A percentile compares a stretch with the other conserved stretches of the same genome.
phyloP scores from a whole-genome alignment of 1,140 invertebrate species.

The Cydia amplana region DNA sequence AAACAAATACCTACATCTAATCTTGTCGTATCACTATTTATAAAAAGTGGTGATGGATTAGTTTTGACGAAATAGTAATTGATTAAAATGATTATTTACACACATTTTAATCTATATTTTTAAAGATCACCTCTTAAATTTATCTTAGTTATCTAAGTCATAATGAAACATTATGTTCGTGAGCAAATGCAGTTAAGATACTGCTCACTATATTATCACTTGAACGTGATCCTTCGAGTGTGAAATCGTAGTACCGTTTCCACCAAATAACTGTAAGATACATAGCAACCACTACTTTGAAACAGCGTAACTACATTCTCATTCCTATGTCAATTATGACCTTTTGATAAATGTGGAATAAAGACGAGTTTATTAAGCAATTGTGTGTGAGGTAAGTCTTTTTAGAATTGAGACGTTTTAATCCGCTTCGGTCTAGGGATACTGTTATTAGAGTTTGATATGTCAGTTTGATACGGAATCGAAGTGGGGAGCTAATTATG shows the following conservation, averaged over 20 bases:
- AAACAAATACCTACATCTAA: no score
- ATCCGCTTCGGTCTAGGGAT: slow-evolving; percentile 20
- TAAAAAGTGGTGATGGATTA: no score
- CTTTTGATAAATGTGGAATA: background rate
- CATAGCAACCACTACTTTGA: background rate
- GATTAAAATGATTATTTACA: no score
- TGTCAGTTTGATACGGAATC: slow-evolving; percentile 15
- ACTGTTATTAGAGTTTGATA: slow-evolving; percentile 30
- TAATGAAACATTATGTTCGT: no score
- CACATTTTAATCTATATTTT: no score
- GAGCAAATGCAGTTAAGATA: background rate
- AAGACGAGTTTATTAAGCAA: background rate
- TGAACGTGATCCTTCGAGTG: slow-evolving; percentile 4
- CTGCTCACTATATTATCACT: background rate
- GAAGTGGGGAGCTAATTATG: background rate
- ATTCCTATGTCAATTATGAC: background rate
- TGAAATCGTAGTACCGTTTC: slow-evolving; percentile 27
- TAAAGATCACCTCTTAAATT: no score
- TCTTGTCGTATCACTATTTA: no score
- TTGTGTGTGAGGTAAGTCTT: background rate
- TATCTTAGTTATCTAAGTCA: no score
- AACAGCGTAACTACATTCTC: background rate
- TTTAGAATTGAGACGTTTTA: background rate
- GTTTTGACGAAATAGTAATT: no score
- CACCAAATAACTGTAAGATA: slow-evolving; percentile 25